Evolutionary conservation across 2,797 vertebrate genomes (phyloP).

Genomic region (Gymnoscopelus microlampas): DNA sequence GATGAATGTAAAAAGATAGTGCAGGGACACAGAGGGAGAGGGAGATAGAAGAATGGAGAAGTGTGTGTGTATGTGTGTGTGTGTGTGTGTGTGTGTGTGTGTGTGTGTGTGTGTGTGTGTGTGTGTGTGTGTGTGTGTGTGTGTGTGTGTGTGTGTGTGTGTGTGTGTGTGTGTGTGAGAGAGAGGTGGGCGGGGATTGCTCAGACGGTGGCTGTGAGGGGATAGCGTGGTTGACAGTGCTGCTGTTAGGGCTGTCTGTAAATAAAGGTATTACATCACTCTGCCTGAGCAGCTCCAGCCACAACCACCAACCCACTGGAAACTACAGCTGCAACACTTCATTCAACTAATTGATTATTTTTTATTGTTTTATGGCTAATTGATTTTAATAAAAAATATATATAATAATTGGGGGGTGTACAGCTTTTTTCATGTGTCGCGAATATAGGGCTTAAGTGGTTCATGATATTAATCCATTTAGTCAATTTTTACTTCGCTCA

Average conservation of each 20-base stretch:
- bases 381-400: too few relatives aligned
- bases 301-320: constrained; percentile 8
- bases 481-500: too few relatives aligned
- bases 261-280: constrained; percentile 70
- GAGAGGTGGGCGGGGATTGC: constrained; percentile 23
- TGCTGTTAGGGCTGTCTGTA: constrained; percentile 45
- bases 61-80: not conserved
- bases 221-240: constrained; percentile 62
- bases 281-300: constrained; percentile 31
- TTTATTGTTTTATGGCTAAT: too few relatives aligned
- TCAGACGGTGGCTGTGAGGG: constrained; percentile 62
- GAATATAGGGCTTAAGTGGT: too few relatives aligned
- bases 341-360: too few relatives aligned
- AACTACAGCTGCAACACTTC: too few relatives aligned
- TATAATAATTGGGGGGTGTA: too few relatives aligned
- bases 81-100: not conserved
- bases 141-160: not conserved
- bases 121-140: too few relatives aligned
- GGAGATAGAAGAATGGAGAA: not conserved
- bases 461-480: too few relatives aligned
- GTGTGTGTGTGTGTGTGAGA: too few relatives aligned
- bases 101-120: not conserved
- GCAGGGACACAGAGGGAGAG: not conserved
- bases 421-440: too few relatives aligned
- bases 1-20: constrained; percentile 19